Evolutionary conservation across 2,113 vertebrate species (phyloP).

Genomic region (Polypterus senegalus): DNA sequence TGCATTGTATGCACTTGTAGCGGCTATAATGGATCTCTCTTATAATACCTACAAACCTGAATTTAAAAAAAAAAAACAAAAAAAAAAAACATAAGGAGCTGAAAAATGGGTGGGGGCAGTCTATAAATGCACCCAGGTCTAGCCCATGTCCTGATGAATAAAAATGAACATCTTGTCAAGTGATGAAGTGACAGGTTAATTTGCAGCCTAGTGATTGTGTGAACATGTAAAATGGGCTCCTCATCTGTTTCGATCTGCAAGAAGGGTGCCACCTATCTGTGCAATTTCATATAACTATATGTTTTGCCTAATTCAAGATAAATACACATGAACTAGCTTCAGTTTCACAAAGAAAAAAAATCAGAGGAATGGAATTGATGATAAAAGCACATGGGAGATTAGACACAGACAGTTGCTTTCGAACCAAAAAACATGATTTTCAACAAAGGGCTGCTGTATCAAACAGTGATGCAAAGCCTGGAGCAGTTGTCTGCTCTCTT

Average conservation of each 20-base stretch:
- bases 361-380: constrained; percentile 69
- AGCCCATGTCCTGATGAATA: constrained; percentile 72
- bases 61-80: constrained; percentile 6
- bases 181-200: constrained; percentile 85
- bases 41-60: constrained; percentile 69
- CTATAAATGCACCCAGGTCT: constrained; percentile 65
- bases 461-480: constrained; percentile 77
- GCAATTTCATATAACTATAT: constrained; percentile 53
- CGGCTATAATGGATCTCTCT: constrained; percentile 73
- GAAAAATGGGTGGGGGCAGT: constrained; percentile 45
- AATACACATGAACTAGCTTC: constrained; percentile 55
- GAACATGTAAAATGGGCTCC: constrained; percentile 39
- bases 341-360: constrained; percentile 58
- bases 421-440: constrained; percentile 57
- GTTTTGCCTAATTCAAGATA: constrained; percentile 36
- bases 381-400: constrained; percentile 79
- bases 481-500: constrained; percentile 81
- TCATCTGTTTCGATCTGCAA: constrained; percentile 64
- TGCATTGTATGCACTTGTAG: constrained; percentile 73
- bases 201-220: constrained; percentile 58
- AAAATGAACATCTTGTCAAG: constrained; percentile 85
- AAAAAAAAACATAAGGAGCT: constrained; percentile 26
- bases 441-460: constrained; percentile 72
- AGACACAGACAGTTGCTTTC: constrained; percentile 66
- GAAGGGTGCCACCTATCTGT: constrained; percentile 97